Conservation (phyloP, 1,140 invertebrate genomes). For the Drosophila simulans region DNA sequence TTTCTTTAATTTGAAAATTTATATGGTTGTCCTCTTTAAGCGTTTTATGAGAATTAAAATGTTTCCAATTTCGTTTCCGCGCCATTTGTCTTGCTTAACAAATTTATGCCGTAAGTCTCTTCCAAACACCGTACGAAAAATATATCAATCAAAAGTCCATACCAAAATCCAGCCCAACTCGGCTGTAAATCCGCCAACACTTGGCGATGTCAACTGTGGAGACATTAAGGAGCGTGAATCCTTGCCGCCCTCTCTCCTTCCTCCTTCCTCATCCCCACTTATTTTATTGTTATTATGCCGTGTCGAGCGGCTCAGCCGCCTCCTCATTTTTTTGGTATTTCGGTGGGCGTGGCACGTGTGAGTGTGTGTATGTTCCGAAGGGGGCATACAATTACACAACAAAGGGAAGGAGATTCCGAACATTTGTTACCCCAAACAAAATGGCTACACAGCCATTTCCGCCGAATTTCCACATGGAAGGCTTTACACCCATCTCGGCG, state of each 20-base stretch:
- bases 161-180: conserved; percentile 42
- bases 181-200: conserved; percentile 76
- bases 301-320: conserved; percentile 47
- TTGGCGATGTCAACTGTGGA: conserved; percentile 75
- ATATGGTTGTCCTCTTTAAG: too few relatives aligned
- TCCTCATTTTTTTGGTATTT: conserved; percentile 31
- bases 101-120: conserved; percentile 50
- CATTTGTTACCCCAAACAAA: conserved; percentile 74
- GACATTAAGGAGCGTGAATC: conserved; percentile 75
- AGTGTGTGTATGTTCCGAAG: neutral
- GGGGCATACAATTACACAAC: conserved; percentile 67
- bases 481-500: conserved; percentile 45
- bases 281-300: conserved; percentile 72
- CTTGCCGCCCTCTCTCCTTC: conserved; percentile 24
- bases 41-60: conserved; percentile 29
- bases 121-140: conserved; percentile 61
- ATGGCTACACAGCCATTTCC: conserved; percentile 70
- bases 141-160: conserved; percentile 75
- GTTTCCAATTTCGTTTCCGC: neutral
- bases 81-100: conserved; percentile 66
- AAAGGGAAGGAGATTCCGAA: conserved; percentile 28
- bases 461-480: conserved; percentile 69
- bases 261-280: conserved; percentile 9
- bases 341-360: conserved; percentile 13
- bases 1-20: neutral